Evolutionary conservation across 2,888 invertebrate genomes (phyloP).

Genomic region (Diachrysia chrysitis): DNA sequence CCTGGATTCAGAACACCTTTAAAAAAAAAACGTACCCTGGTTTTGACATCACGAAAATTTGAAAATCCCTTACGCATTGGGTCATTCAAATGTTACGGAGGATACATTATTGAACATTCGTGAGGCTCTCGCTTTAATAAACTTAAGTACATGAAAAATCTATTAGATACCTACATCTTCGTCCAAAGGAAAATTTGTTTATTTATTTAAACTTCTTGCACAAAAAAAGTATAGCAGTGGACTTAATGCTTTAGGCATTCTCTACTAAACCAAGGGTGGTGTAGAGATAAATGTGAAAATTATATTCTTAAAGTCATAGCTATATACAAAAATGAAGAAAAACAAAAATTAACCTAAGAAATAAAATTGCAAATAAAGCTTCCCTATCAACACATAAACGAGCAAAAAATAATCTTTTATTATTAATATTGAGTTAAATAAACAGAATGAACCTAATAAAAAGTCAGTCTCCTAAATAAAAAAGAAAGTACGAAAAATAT

Average conservation of each 20-base stretch:
- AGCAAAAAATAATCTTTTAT: not conserved
- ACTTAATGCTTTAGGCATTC: no score
- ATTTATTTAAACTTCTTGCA: no score
- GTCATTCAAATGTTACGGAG: not conserved
- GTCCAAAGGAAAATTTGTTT: no score
- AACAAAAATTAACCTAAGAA: no score
- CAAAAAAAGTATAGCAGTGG: no score
- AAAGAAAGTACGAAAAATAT: constrained; percentile 16
- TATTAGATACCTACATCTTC: no score
- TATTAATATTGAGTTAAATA: constrained; percentile 2
- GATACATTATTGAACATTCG: not conserved
- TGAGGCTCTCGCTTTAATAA: no score
- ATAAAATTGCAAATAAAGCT: not conserved
- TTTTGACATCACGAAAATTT: constrained; percentile 20
- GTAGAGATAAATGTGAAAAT: no score
- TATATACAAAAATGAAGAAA: no score
- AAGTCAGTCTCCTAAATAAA: not conserved
- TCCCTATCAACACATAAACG: not conserved
- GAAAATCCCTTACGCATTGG: constrained; percentile 13
- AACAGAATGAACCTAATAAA: constrained; percentile 2
- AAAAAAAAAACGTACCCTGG: constrained; percentile 25
- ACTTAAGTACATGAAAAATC: no score
- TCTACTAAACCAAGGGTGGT: no score
- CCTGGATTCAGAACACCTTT: constrained; percentile 17
- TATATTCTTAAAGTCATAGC: no score